Conservation (phyloP, 2,797 vertebrate genomes). For the Bryconaethiops microstoma region DNA sequence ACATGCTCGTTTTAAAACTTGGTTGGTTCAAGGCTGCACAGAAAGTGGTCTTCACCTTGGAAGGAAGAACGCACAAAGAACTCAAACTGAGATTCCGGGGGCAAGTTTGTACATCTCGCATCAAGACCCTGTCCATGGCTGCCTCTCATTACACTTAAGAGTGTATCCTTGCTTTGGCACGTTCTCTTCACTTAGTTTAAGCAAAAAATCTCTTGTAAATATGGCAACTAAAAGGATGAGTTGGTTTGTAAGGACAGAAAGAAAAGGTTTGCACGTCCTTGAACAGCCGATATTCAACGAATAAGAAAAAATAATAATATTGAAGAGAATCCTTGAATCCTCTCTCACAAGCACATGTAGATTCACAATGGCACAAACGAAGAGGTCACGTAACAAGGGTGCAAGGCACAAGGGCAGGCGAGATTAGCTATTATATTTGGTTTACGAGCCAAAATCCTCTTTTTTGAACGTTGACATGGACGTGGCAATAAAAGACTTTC, state of each 20-base stretch:
- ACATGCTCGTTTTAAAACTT: slow-evolving; percentile 7
- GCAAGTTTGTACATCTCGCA: background rate
- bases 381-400: background rate
- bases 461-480: background rate
- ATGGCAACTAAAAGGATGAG: background rate
- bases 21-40: slow-evolving; percentile 22
- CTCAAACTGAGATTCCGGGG: background rate
- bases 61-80: background rate
- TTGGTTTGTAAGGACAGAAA: background rate
- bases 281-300: slow-evolving; percentile 12
- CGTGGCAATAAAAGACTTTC: background rate
- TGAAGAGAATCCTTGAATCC: background rate
- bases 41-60: slow-evolving; percentile 29
- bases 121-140: slow-evolving; percentile 1
- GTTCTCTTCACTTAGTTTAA: background rate
- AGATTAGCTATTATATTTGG: slow-evolving; percentile 6
- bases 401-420: background rate
- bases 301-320: background rate
- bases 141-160: background rate
- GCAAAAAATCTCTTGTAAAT: background rate
- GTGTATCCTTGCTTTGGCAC: background rate
- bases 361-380: slow-evolving; percentile 5
- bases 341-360: background rate
- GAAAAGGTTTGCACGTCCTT: background rate
- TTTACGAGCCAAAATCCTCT: background rate